Evolutionary conservation across 1,140 invertebrate species (phyloP), one percentile per base, ranked within the genome.

Genomic region (Apis laboriosa): DNA sequence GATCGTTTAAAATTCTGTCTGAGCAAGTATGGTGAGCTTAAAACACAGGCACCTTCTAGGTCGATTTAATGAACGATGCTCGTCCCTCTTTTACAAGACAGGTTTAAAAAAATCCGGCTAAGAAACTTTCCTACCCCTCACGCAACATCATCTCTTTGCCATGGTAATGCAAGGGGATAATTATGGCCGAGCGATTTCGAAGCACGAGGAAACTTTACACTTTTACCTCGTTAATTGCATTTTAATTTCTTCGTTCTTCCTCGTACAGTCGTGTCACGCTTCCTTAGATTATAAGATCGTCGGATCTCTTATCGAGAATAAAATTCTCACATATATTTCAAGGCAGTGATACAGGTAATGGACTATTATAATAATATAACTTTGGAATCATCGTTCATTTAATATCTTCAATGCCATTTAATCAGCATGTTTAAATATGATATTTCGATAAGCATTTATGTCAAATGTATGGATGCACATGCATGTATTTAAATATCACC

Each of bases 81-180:
- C 51, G 34, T 81, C 58, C 43, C 21, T 58, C 34, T 49, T 51
- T 34, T 55, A 13, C 21, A 1, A 17, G 21, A 67, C 19, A 66
- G 53, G 17, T 67, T 51, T 21, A 12, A 55, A 49, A 74, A 66
- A 66, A 75, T 56, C 15, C 53, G 34, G 43, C 19, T n/a, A 19
- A 43, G 55, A 34, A 81, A 76, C 53, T 66, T 77, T 77, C 9
- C 34, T 43, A 43, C 9, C 17, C 43, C 56, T 53, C 34, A 9
- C 55, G 72, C 61, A 66, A 60, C 19, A 66, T 68, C 64, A 21
- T 81, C 64, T 12, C 73, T 81, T 81, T 76, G 63, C 43, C 2
- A 81, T 81, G 80, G 24, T 81, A 68, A 81, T 81, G 53, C n/a
- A n/a, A 21, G n/a, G 1, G 72, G 55, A 67, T 81, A 75, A 81